Evolutionary conservation across 2,888 invertebrate species (phyloP).

Genomic region (Meandrusa payeni): DNA sequence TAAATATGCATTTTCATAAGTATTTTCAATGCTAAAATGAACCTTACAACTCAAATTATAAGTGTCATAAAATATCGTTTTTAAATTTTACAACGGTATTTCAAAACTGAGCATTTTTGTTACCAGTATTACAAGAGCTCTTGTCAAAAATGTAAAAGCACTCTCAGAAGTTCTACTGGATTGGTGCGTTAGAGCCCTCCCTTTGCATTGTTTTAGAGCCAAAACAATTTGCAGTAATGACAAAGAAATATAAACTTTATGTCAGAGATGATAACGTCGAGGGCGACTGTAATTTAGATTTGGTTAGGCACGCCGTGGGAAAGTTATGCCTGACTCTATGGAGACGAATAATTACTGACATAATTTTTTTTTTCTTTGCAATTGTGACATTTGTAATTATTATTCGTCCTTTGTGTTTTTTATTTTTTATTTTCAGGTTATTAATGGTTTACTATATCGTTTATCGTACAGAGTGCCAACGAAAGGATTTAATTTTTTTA

Average conservation of each 20-base stretch:
- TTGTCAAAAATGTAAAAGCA: slow-evolving; percentile 7
- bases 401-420: background rate
- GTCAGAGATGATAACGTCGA: background rate
- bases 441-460: too few relatives aligned
- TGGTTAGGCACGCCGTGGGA: slow-evolving; percentile 17
- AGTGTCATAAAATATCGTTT: background rate
- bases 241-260: slow-evolving; percentile 11
- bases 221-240: background rate
- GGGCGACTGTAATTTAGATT: background rate
- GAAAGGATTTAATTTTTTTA: too few relatives aligned
- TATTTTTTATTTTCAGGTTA: too few relatives aligned
- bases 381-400: slow-evolving; percentile 11
- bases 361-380: slow-evolving; percentile 11
- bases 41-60: background rate
- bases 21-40: background rate
- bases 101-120: slow-evolving; percentile 13
- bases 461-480: too few relatives aligned
- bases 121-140: slow-evolving; percentile 16
- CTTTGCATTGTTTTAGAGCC: slow-evolving; percentile 19
- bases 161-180: slow-evolving; percentile 12
- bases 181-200: slow-evolving; percentile 20
- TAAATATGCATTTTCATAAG: background rate
- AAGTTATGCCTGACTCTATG: slow-evolving; percentile 16
- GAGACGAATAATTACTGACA: slow-evolving; percentile 5
- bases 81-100: background rate